Percentiles rank a stretch among this genome's conserved stretches.
Conservation (phyloP, 2,797 vertebrate species). For the Chanos chanos region DNA sequence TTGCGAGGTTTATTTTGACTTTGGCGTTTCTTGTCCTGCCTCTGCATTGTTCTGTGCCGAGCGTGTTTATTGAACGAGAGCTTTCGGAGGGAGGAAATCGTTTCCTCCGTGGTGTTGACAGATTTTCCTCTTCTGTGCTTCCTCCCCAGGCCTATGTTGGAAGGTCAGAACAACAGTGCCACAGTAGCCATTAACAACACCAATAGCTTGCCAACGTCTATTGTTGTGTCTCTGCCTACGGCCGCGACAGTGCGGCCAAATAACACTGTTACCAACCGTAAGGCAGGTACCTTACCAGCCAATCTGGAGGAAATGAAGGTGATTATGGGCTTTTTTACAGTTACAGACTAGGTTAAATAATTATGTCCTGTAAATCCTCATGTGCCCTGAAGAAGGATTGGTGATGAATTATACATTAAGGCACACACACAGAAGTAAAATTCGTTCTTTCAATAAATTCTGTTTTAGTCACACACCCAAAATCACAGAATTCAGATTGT, state of each 20-base stretch:
- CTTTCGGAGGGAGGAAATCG: conserved; percentile 39
- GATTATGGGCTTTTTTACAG: conserved; percentile 26
- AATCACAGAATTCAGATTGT: too few relatives aligned
- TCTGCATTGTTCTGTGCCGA: conserved; percentile 42
- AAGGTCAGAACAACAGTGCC: conserved; percentile 74
- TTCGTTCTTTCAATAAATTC: too few relatives aligned
- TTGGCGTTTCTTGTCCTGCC: neutral
- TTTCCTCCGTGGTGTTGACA: conserved; percentile 29
- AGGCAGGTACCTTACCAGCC: conserved; percentile 84
- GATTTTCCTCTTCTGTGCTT: conserved; percentile 10
- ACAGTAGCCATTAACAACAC: conserved; percentile 55
- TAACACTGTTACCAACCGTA: conserved; percentile 72
- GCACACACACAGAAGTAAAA: too few relatives aligned
- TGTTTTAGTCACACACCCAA: too few relatives aligned
- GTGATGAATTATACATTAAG: too few relatives aligned
- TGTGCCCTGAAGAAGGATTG: too few relatives aligned
- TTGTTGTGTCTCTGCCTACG: conserved; percentile 69
- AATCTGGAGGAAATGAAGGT: conserved; percentile 98
- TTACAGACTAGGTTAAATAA: neutral
- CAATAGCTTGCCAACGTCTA: conserved; percentile 67
- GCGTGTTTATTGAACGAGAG: conserved; percentile 47
- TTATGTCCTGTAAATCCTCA: neutral
- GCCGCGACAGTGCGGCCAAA: conserved; percentile 63
- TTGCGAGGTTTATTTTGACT: conserved; percentile 49
- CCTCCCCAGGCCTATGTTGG: conserved; percentile 75